Evolutionary conservation across 2,888 invertebrate genomes (phyloP), one percentile per base, ranked within the genome.

Genomic region (Spicauda simplicius): DNA sequence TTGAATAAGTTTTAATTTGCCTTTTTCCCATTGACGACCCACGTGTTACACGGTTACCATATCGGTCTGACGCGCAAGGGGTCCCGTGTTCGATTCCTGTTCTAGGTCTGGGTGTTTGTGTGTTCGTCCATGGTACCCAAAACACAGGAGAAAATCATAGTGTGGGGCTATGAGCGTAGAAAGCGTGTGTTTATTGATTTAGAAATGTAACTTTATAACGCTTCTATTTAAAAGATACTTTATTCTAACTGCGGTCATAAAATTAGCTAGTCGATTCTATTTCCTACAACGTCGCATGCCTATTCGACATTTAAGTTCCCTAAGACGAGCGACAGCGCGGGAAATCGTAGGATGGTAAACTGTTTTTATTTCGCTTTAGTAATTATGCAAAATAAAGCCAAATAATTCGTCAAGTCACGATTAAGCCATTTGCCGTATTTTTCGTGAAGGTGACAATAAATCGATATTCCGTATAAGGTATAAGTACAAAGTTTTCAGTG

Each of bases 211-310:
- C 5, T 25, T 25, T 25, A 25, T 25, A 4, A 25, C 25, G 25
- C 25, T 6, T 33, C 33, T 10, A 33, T 33, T 33, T 33, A 33
- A 10, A 33, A 33, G 33, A 33, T 57, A 19, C 33, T 12, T 48
- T 50, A 33, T 50, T 64, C 16, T 57, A 57, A 64, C 33, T 33
- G 50, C 58, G 53, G n/a, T 33, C 58, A 37, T 65, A 59, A 65
- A 64, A 58, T 59, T 59, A 53, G 37, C 33, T 64, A 57, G 53
- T 64, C 52, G 33, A 25, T 65, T 45, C 64, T 65, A 64, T 65
- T 53, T 59, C 18, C 64, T 65, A 65, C 59, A 20, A 59, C 59
- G 73, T 90, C 71, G 91, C 90, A 90, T 91, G 91, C 84, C 83
- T 78, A 74, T 71, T 82, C 80, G 81, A 81, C 84, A 86, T 90